Base-by-base conservation (phyloP, 1,140 invertebrate species). In the Drosophila grimshawi region DNA sequence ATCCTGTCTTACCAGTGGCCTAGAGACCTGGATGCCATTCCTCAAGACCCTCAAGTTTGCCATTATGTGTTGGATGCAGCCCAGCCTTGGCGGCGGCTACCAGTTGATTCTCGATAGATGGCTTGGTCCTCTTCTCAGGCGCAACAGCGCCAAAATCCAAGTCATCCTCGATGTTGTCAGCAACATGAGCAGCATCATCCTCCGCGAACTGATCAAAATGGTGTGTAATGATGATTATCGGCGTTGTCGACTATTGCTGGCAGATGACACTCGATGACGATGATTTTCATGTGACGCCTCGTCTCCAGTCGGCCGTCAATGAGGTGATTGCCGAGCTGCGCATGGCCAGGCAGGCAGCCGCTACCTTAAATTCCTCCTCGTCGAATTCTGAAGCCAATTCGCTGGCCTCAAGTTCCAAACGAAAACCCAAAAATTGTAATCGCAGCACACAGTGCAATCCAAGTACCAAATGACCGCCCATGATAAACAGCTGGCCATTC, bases 91-190 rank as follows among this genome's bases (percentile, higher is more conserved):
- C 4, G 76, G 60, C 11, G 89, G 89, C 0, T 55, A 64, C 30
- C 48, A 62, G 5, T 2, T 86, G n/a, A 39, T 91, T 2, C 76
- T 81, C 55, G 71, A 79, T 2, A 74, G 75, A 3, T 55, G 76
- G n/a, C 27, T 91, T 10, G 52, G 77, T 33, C 67, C 79, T 1
- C 53, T 86, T 1, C 41, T 91, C 5, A 52, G 10, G 33, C 56
- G 55, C 45, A 81, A 91, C 30, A 67, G 69, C 30, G 92, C 96
- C 94, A 96, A 98, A 93, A 98, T 99, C 91, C 97, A 98, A 93
- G 96, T 97, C 74, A 97, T 96, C 80, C 95, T 98, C 67, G 27
- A 35, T 0, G 3, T 51, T 3, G 35, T 52, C 7, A 49, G 67
- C 0, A 5, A 48, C 2, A 19, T 56, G 2, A 56, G 45, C n/a